Conservation (phyloP, 2,113 vertebrate genomes). For the Pedionomus torquatus region DNA sequence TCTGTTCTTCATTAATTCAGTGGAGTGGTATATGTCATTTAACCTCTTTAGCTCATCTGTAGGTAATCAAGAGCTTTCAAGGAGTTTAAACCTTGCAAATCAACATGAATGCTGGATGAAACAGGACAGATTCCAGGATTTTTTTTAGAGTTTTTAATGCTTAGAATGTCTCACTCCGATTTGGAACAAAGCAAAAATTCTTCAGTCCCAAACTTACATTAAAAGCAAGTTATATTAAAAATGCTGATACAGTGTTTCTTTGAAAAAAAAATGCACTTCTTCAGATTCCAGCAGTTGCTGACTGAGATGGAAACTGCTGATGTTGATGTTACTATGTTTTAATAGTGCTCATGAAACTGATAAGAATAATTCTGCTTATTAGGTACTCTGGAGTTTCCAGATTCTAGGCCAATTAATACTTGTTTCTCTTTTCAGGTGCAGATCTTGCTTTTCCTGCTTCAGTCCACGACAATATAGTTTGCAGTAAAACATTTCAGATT, state of each 20-base stretch:
- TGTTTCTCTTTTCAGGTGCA: slow-evolving; percentile 78
- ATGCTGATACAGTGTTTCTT: not conserved
- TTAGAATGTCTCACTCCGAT: not conserved
- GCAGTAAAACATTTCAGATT: slow-evolving; percentile 99
- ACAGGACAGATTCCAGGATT: not conserved
- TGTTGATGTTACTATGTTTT: not conserved
- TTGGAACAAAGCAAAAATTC: not conserved
- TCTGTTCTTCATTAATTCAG: not conserved
- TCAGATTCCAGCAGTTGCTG: not conserved
- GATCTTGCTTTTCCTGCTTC: slow-evolving; percentile 94
- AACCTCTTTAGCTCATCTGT: not conserved
- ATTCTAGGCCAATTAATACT: not conserved
- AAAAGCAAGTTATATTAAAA: not conserved
- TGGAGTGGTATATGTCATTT: not conserved
- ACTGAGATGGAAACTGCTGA: not conserved
- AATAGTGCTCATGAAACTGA: not conserved
- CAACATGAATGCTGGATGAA: not conserved
- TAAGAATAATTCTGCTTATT: not conserved
- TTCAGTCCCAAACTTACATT: not conserved
- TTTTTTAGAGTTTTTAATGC: not conserved
- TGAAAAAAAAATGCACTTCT: not conserved
- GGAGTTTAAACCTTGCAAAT: not conserved
- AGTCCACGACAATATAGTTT: slow-evolving; percentile 89
- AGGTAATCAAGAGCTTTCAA: not conserved
- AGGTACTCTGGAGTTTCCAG: not conserved